These are phyloP conservation scores for Cavia aperea DNA, from an alignment of 2,113 vertebrate species.

Conservation along the genomic window DNA sequence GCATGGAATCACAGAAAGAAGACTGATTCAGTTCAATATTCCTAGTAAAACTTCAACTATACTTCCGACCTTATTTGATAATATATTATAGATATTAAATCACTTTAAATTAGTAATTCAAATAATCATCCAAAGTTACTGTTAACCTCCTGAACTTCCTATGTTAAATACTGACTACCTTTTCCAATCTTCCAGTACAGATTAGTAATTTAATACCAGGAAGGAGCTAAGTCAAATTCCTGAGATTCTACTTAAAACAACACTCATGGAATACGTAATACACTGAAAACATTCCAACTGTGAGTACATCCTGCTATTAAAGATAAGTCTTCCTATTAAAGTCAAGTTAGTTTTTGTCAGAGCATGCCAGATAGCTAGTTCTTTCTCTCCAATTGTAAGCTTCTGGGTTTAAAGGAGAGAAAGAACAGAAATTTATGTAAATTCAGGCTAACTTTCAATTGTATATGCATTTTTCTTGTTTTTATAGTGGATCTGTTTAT, in stretches of 20 bases:
- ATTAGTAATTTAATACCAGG: not conserved
- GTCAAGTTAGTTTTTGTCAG: not conserved
- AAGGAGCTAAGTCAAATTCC: not conserved
- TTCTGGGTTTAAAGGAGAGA: not conserved
- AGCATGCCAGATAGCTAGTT: not conserved
- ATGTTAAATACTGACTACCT: not conserved
- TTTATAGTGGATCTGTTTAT: not conserved
- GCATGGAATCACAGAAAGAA: slow-evolving; percentile 40
- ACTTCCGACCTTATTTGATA: slow-evolving; percentile 8
- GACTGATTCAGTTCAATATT: slow-evolving; percentile 49
- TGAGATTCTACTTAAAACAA: not conserved
- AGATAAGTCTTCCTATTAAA: not conserved
- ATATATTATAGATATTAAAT: not conserved
- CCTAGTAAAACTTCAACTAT: slow-evolving; percentile 1
- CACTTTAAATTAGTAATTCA: slow-evolving; percentile 20
- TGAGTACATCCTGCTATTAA: not conserved
- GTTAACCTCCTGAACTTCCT: not conserved
- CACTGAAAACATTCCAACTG: not conserved
- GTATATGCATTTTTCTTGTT: not conserved
- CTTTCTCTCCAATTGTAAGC: not conserved
- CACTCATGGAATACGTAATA: not conserved
- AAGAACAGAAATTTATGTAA: slow-evolving; percentile 22
- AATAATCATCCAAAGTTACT: slow-evolving; percentile 9
- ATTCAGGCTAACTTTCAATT: slow-evolving; percentile 1
- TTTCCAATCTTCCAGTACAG: not conserved